Conservation (phyloP, 2,797 vertebrate species). For the Gouania willdenowi region DNA sequence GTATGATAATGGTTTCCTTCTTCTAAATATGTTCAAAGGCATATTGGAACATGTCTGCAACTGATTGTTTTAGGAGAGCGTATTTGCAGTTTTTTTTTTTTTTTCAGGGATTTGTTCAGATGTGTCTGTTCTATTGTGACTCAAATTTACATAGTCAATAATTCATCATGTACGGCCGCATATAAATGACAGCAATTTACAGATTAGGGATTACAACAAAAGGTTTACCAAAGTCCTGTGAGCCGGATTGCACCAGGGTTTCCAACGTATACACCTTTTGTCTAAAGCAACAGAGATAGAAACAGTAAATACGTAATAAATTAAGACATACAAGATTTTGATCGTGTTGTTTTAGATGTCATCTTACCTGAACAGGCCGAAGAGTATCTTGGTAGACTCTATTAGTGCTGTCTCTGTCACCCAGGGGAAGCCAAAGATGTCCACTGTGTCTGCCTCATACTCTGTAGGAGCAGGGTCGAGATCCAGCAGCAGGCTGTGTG, state of each 20-base stretch:
- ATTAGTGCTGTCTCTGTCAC: slow-evolving; percentile 90
- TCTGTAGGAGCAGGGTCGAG: slow-evolving; percentile 89
- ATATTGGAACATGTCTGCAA: no score
- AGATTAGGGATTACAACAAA: not conserved
- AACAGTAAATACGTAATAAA: not conserved
- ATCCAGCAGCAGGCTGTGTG: slow-evolving; percentile 77
- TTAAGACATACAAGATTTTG: no score
- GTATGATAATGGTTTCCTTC: no score
- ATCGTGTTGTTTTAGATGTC: not conserved
- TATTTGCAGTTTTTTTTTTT: no score
- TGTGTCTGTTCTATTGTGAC: no score
- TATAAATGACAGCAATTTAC: no score
- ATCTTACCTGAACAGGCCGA: slow-evolving; percentile 88
- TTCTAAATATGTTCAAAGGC: no score
- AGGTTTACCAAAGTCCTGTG: slow-evolving; percentile 91
- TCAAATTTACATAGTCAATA: no score
- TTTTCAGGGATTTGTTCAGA: no score
- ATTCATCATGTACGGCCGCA: no score
- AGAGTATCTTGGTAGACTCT: slow-evolving; percentile 86
- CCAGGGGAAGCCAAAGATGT: slow-evolving; percentile 93
- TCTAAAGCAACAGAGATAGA: slow-evolving; percentile 69
- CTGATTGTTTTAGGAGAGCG: no score
- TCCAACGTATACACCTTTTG: slow-evolving; percentile 85
- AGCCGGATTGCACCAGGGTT: slow-evolving; percentile 77
- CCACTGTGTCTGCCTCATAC: slow-evolving; percentile 84